Evolutionary conservation across 2,797 vertebrate species (phyloP).

Genomic region (Gambelia wislizenii): DNA sequence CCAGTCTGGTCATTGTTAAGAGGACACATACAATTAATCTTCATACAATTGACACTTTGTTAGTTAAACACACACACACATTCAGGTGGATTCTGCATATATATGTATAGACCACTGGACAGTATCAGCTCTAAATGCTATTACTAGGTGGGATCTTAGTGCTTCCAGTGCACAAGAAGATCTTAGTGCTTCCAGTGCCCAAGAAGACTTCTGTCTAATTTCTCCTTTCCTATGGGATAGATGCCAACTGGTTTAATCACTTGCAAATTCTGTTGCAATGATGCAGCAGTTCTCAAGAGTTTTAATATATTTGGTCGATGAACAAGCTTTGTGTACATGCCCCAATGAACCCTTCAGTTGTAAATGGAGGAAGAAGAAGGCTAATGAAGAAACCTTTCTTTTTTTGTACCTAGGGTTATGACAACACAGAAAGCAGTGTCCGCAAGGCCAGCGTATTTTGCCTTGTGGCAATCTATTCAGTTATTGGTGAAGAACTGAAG

Average conservation of each 20-base stretch:
- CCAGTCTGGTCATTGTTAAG: neutral
- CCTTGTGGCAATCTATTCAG: conserved; percentile 96
- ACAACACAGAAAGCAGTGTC: conserved; percentile 98
- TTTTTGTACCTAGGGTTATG: conserved; percentile 87
- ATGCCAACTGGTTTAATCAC: neutral
- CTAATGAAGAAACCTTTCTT: conserved; percentile 2
- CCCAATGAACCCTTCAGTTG: neutral
- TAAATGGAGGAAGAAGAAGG: neutral
- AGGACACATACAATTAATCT: neutral
- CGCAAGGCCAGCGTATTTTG: conserved; percentile 99
- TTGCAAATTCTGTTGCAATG: neutral
- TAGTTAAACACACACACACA: neutral
- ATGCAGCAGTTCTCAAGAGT: neutral
- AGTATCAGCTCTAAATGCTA: neutral
- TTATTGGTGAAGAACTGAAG: conserved; percentile 98
- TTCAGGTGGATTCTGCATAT: neutral
- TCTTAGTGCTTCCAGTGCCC: too few species aligned
- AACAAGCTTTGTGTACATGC: neutral
- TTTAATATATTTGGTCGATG: neutral
- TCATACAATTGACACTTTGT: neutral
- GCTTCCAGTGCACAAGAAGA: neutral
- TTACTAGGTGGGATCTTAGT: neutral
- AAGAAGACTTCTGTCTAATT: neutral
- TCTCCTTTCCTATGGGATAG: neutral
- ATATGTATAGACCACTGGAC: neutral